These are phyloP conservation scores for Heliconius congener DNA, from an alignment of 1,140 invertebrate species.

Conservation along the genomic window DNA sequence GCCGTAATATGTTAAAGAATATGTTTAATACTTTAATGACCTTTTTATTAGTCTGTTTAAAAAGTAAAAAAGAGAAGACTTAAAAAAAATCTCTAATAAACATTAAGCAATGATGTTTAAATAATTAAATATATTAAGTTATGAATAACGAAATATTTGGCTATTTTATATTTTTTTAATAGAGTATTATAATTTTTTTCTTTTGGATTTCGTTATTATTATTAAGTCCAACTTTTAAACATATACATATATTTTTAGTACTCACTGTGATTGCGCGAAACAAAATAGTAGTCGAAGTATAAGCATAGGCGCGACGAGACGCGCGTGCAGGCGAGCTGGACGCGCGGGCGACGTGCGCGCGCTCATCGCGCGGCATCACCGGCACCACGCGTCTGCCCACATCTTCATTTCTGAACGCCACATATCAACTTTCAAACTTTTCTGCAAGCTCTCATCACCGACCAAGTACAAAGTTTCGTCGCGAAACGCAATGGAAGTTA, in stretches of 20 bases:
- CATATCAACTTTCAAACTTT: conserved; percentile 27
- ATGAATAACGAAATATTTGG: too few species aligned
- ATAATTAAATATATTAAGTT: too few species aligned
- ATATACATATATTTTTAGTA: conserved; percentile 22
- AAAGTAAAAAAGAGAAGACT: too few species aligned
- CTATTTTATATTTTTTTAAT: too few species aligned
- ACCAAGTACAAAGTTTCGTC: conserved; percentile 28
- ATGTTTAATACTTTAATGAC: too few species aligned
- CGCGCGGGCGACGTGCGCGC: conserved; percentile 56
- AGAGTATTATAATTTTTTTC: not conserved
- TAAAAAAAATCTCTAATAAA: too few species aligned
- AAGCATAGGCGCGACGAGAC: conserved; percentile 44
- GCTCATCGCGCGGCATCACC: conserved; percentile 71
- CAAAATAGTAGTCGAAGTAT: conserved; percentile 53
- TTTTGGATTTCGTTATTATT: too few species aligned
- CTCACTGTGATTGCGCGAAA: conserved; percentile 64
- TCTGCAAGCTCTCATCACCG: conserved; percentile 27
- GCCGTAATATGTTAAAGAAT: too few species aligned
- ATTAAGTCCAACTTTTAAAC: not conserved
- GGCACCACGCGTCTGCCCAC: conserved; percentile 31
- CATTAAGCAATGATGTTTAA: too few species aligned
- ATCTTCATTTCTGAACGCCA: conserved; percentile 19
- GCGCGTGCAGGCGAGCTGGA: conserved; percentile 53
- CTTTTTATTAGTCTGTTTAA: too few species aligned
- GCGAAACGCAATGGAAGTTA: conserved; percentile 41